These are phyloP conservation scores for Paraplagusia blochii DNA, from an alignment of 2,113 vertebrate genomes.

Conservation along the genomic window DNA sequence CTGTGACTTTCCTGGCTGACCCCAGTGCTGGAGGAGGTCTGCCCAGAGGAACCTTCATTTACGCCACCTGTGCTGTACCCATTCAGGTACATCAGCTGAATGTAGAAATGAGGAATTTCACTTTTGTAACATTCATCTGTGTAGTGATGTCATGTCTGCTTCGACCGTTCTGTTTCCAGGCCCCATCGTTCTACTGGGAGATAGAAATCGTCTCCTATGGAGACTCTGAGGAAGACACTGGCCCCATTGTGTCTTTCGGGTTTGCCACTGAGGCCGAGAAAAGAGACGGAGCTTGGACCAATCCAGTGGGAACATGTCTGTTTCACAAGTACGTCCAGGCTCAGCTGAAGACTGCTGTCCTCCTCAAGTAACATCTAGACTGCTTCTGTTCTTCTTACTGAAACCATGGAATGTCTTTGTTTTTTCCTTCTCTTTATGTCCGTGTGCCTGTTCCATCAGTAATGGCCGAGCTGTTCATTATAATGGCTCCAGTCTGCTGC, in stretches of 20 bases:
- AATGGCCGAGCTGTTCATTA: constrained; percentile 97
- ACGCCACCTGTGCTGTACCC: constrained; percentile 91
- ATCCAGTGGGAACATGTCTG: constrained; percentile 96
- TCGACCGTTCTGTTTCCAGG: constrained; percentile 69
- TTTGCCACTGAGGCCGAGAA: constrained; percentile 98
- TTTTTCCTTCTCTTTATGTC: constrained; percentile 31
- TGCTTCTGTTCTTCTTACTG: constrained; percentile 27
- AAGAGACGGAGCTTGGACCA: constrained; percentile 96
- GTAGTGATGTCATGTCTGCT: constrained; percentile 2
- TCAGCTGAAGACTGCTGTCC: neutral
- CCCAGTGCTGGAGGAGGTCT: constrained; percentile 95
- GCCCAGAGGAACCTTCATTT: constrained; percentile 94
- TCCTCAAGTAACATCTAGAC: neutral
- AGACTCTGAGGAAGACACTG: constrained; percentile 96
- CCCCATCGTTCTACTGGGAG: constrained; percentile 98
- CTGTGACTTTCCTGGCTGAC: constrained; percentile 95
- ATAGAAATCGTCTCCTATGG: constrained; percentile 97
- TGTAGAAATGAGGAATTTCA: neutral
- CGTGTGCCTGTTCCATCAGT: constrained; percentile 63
- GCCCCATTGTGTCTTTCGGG: constrained; percentile 95
- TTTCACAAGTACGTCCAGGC: constrained; percentile 89
- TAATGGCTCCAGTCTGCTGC: constrained; percentile 95
- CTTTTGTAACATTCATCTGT: neutral
- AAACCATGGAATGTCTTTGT: constrained; percentile 28
- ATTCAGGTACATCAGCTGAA: constrained; percentile 79